Conservation (phyloP, 2,888 invertebrate genomes). For the Hirtodrosophila cameraria region DNA sequence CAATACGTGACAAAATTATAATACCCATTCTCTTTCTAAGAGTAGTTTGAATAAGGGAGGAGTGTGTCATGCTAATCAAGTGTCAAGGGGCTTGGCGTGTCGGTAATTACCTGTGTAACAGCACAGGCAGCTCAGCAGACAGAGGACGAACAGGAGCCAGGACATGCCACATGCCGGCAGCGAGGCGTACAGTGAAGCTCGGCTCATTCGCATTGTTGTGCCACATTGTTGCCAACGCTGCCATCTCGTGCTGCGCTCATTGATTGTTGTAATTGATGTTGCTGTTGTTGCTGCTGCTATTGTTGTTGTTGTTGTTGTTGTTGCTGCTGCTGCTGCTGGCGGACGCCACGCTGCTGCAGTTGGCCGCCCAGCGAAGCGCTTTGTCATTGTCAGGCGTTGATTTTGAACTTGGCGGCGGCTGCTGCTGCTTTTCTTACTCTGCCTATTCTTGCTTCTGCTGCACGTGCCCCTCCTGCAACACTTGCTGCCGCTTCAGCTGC, state of each 20-base stretch:
- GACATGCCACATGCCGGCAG: constrained; percentile 59
- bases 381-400: constrained; percentile 77
- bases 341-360: constrained; percentile 54
- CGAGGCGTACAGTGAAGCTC: constrained; percentile 44
- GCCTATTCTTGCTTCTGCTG: constrained; percentile 1
- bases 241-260: constrained; percentile 48
- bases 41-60: too few relatives aligned
- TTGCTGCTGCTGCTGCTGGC: constrained; percentile 22
- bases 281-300: neutral
- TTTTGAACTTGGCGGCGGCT: constrained; percentile 69
- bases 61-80: constrained; percentile 27
- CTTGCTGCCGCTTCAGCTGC: constrained; percentile 19
- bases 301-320: constrained; percentile 14
- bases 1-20: too few relatives aligned
- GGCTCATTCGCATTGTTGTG: constrained; percentile 37
- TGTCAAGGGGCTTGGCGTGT: constrained; percentile 32
- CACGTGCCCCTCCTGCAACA: constrained; percentile 13
- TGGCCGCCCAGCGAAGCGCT: constrained; percentile 50
- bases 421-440: neutral
- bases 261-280: constrained; percentile 37
- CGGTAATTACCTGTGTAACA: constrained; percentile 69
- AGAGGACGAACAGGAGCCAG: constrained; percentile 65
- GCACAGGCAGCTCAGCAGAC: constrained; percentile 67
- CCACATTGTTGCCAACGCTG: constrained; percentile 24
- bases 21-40: too few relatives aligned